A percentile compares a stretch with the other conserved stretches of the same genome.
phyloP scores from a whole-genome alignment of 2,888 invertebrate species.

The Vesta saturnalis region DNA sequence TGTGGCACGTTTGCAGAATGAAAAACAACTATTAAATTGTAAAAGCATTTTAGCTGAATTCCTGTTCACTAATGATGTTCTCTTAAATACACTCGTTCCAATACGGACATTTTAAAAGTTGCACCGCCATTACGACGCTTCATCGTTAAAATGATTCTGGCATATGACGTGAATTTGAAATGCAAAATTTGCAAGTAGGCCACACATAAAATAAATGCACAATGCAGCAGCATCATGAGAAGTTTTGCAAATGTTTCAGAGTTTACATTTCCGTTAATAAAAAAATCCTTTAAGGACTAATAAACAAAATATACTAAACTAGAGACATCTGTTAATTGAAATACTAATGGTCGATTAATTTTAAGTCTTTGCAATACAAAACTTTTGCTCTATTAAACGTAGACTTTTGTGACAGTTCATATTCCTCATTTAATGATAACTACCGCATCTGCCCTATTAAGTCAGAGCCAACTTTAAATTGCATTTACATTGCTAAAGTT shows the following conservation, averaged over 20 bases:
- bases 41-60: too few relatives aligned
- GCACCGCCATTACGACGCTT: neutral
- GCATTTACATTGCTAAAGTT: slow-evolving; percentile 34
- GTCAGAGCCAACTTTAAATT: slow-evolving; percentile 31
- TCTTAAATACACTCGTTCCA: too few relatives aligned
- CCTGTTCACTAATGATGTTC: too few relatives aligned
- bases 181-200: slow-evolving; percentile 32
- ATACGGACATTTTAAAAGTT: neutral
- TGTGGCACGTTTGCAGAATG: too few relatives aligned
- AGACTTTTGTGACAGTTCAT: slow-evolving; percentile 20
- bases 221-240: slow-evolving; percentile 19
- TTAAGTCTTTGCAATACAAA: neutral
- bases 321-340: neutral
- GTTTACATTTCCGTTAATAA: neutral
- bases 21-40: too few relatives aligned
- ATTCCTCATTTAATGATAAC: slow-evolving; percentile 25
- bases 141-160: slow-evolving; percentile 24
- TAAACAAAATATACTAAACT: neutral
- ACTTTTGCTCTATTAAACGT: slow-evolving; percentile 1
- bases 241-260: slow-evolving; percentile 14
- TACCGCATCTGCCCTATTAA: slow-evolving; percentile 29
- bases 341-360: neutral
- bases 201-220: slow-evolving; percentile 24
- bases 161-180: slow-evolving; percentile 24
- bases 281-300: neutral